Conservation (phyloP, 2,888 invertebrate genomes). For the Idaea straminata region DNA sequence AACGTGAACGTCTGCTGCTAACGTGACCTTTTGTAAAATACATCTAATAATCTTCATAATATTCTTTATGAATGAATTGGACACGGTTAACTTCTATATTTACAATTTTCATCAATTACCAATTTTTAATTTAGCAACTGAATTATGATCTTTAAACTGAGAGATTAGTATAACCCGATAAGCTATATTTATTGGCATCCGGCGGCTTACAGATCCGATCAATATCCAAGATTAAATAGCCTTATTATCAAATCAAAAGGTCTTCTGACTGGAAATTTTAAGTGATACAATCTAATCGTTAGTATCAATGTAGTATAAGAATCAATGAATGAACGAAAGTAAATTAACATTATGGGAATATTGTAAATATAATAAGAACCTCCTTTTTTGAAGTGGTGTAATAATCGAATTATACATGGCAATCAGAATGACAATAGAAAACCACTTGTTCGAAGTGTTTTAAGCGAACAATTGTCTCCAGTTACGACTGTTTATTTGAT, state of each 20-base stretch:
- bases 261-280: neutral
- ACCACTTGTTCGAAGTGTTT: constrained; percentile 11
- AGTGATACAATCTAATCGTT: neutral
- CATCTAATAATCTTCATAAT: neutral
- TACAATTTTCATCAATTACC: neutral
- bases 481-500: constrained; percentile 5
- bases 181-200: neutral
- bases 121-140: neutral
- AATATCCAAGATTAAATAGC: neutral
- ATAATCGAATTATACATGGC: constrained; percentile 9
- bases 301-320: neutral
- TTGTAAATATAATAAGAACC: neutral
- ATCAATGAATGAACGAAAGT: neutral
- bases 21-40: neutral
- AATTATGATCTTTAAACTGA: neutral
- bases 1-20: no score
- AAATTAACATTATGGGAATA: neutral
- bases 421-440: constrained; percentile 9
- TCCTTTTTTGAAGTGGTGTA: no score
- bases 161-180: neutral
- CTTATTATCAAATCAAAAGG: neutral
- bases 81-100: neutral
- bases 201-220: neutral
- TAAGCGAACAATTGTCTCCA: constrained; percentile 9
- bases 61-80: no score